Base-by-base conservation (phyloP, 2,113 vertebrate genomes). In the Diadophis punctatus region DNA sequence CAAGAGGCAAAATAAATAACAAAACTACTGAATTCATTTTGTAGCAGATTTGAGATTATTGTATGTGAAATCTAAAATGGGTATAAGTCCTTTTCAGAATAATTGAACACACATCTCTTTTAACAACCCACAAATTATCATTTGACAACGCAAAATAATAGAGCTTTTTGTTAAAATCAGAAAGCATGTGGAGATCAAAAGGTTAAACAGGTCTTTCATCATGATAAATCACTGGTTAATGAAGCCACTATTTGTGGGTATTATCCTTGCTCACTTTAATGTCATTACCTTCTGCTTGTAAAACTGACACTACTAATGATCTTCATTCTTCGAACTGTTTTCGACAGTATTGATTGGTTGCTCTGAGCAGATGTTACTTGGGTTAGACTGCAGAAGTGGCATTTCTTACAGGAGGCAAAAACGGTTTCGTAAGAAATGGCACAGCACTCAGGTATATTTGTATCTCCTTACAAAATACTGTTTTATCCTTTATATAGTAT, bases 201-300 rank as follows among this genome's bases (percentile, higher is more conserved):
- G 98, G 99, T 99, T 98, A 99, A 98, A 98, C 97, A 98, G 98
- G 98, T 98, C 98, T 98, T 98, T 98, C 98, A 99, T 98, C 98
- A 98, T 99, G 99, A 99, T 99, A 99, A 99, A 99, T 99, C 98
- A 99, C 98, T 98, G 97, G 98, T 98, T 99, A 99, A 99, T 99
- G 99, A 99, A 98, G 97, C 97, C 96, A 97, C 98, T 96, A 98
- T 99, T 99, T 98, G 98, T 97, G 96, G 95, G 97, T 97, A 98
- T 98, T 98, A 98, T 98, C 95, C 97, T 97, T 97, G 97, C 97
- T 97, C 98, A 98, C 98, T 99, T 98, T 98, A 98, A 98, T 98
- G 98, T 98, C 98, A 97, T 98, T 98, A 98, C 98, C 98, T 98
- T 98, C 96, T 98, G 98, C 98, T 99, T 99, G 98, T 99, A 98